Evolutionary conservation across 2,888 invertebrate genomes (phyloP).

Genomic region (Synanthedon andrenaeformis): DNA sequence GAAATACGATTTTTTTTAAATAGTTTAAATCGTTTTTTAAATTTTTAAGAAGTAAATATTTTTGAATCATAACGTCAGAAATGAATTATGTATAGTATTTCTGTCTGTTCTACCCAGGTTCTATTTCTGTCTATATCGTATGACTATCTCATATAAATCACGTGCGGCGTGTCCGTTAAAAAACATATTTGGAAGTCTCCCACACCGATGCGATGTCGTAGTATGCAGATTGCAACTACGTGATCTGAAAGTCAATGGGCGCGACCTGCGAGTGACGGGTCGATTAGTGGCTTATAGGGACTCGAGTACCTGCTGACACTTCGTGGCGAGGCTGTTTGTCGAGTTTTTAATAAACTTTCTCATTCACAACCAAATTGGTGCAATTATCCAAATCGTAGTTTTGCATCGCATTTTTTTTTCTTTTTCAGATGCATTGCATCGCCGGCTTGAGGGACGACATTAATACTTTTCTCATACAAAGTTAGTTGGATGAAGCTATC

Average conservation of each 20-base stretch:
- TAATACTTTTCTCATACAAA: no score
- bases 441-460: no score
- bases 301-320: slow-evolving; percentile 5
- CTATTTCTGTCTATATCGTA: no score
- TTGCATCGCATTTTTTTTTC: no score
- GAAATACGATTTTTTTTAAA: no score
- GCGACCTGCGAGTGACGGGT: slow-evolving; percentile 47
- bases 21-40: no score
- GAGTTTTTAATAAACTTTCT: slow-evolving; percentile 15
- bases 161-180: neutral
- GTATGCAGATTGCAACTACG: slow-evolving; percentile 63
- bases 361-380: neutral
- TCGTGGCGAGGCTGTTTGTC: slow-evolving; percentile 3
- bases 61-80: no score
- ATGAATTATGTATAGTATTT: no score
- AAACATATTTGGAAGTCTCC: neutral
- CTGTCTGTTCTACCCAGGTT: no score
- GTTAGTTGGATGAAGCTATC: no score
- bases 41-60: no score
- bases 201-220: slow-evolving; percentile 6
- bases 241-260: slow-evolving; percentile 53
- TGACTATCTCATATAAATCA: neutral
- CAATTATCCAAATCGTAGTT: neutral
- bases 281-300: slow-evolving; percentile 43
- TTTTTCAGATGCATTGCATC: no score